Percentiles rank a stretch among this genome's conserved stretches.
Conservation (phyloP, 64 coral and sea anemone genomes). For the Actinia tenebrosa region DNA sequence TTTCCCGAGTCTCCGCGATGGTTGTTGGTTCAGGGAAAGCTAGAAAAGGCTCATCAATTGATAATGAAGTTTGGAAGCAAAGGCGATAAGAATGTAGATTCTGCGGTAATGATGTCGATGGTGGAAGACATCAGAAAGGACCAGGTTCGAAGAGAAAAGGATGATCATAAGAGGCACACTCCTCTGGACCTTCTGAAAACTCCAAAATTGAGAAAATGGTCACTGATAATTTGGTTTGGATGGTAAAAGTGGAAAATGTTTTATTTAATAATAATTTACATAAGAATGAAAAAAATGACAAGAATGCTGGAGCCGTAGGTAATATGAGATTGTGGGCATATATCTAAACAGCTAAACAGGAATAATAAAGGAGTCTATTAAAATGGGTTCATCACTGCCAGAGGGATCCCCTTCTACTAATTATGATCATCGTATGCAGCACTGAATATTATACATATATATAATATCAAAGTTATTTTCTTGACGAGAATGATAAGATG, state of each 20-base stretch:
- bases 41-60: constrained; percentile 30
- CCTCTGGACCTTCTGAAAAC: constrained; percentile 29
- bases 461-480: no score
- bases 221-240: constrained; percentile 11
- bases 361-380: no score
- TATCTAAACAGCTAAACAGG: no score
- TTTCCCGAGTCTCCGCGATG: constrained; percentile 49
- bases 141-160: constrained; percentile 6
- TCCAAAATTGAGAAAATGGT: constrained; percentile 50
- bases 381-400: no score
- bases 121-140: constrained; percentile 18
- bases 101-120: background rate
- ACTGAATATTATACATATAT: no score
- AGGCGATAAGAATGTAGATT: background rate
- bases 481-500: no score
- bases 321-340: no score
- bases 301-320: no score
- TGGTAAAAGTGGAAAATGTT: constrained; percentile 21
- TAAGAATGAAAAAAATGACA: no score
- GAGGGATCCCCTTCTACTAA: no score
- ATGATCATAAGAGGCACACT: background rate
- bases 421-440: no score
- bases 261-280: no score
- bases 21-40: constrained; percentile 20
- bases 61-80: constrained; percentile 31